Base-by-base conservation (phyloP, 2,888 invertebrate genomes). In the Augochlorella aurata region DNA sequence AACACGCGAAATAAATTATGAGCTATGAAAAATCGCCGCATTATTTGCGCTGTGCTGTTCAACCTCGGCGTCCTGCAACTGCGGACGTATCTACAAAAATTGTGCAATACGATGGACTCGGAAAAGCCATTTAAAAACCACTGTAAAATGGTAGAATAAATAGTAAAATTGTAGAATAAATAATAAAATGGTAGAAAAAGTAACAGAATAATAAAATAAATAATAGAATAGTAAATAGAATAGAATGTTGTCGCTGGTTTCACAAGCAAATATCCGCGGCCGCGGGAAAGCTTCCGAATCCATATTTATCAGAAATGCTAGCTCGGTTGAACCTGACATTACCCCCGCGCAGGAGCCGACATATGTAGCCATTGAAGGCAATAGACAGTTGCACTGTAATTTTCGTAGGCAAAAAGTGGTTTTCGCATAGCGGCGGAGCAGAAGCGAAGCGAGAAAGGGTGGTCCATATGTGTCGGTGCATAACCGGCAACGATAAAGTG, bases 401-500 rank as follows among this genome's bases (percentile, higher is more conserved):
- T 58, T 58, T 24, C 58, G 21, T 24, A 4, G 58, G 24, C 58
- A 58, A 58, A 58, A 24, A 58, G 58, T 24, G 24, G 58, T 24
- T 58, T 16, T 16, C 58, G 58, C 24, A 58, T 24, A 16, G 58
- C 24, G 21, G 24, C 58, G 24, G 8, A 24, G 16, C 58, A 24
- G 16, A 58, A 24, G 21, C 58, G 24, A 24, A 24, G 21, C 5
- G 24, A 16, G 16, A 24, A 16, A 58, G 24, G 38, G 38, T 2
- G 38, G 50, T 65, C 21, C 65, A 38, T 79, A 69, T 61, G 75
- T 77, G 77, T 68, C 69, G 75, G 72, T 61, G 77, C 83, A 84
- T 81, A 78, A 86, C 79, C 79, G 80, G 77, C 71, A 58, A 72
- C 80, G 87, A 81, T 85, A 86, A 81, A 86, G 87, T 82, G 81